Evolutionary conservation across 1,140 invertebrate genomes (phyloP).

Genomic region (Orchestia grillus): DNA sequence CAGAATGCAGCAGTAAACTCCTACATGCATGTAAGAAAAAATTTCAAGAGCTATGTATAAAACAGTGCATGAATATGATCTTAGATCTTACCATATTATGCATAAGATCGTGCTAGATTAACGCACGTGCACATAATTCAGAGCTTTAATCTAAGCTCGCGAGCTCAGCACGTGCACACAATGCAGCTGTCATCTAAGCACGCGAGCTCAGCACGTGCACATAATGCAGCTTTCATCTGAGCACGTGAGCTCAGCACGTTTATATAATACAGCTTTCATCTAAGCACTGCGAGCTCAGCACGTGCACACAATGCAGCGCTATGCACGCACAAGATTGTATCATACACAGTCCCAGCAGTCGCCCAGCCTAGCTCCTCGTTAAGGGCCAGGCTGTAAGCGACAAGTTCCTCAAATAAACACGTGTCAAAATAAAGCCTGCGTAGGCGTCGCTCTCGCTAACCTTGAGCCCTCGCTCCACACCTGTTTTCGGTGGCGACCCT

Average conservation of each 20-base stretch:
- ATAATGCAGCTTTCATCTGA: neutral
- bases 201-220: neutral
- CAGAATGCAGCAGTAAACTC: too few species aligned
- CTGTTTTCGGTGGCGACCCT: neutral
- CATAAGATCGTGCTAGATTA: neutral
- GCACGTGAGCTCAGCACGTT: neutral
- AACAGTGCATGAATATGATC: too few species aligned
- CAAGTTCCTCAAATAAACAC: neutral
- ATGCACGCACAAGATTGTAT: neutral
- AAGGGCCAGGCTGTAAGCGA: neutral
- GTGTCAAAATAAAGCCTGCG: neutral
- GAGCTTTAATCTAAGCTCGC: neutral
- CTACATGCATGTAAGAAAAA: too few species aligned
- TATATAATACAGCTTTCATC: neutral
- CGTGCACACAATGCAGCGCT: neutral
- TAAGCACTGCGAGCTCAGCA: neutral
- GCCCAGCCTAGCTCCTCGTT: neutral
- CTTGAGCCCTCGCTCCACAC: slow-evolving; percentile 6
- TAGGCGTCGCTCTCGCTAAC: slow-evolving; percentile 33
- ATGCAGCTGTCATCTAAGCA: too few species aligned
- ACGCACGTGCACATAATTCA: neutral
- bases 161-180: neutral
- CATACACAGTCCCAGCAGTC: neutral
- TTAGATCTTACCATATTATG: too few species aligned
- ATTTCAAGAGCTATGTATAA: too few species aligned